These are phyloP conservation scores for Sialis fuliginosa DNA, from an alignment of 2,888 invertebrate species.

Conservation along the genomic window DNA sequence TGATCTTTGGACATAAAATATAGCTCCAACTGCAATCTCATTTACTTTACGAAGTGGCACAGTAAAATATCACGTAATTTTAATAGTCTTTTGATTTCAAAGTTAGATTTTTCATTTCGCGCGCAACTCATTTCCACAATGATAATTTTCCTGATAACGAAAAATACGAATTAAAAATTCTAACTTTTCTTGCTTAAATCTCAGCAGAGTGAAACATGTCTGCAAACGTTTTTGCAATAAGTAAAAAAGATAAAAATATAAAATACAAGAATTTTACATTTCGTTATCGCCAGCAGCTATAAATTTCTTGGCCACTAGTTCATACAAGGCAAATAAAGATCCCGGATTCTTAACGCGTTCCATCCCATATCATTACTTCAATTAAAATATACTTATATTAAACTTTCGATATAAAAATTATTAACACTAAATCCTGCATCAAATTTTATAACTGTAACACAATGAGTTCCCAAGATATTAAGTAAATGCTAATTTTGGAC, in stretches of 20 bases:
- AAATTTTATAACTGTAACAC: too few relatives aligned
- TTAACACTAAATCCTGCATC: too few relatives aligned
- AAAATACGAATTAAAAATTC: slow-evolving; percentile 5
- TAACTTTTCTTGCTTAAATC: slow-evolving; percentile 1
- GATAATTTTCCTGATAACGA: slow-evolving; percentile 1
- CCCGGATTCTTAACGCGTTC: not conserved
- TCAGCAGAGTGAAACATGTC: not conserved
- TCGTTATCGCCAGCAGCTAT: slow-evolving; percentile 6
- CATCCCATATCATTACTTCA: not conserved
- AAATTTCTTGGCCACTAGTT: slow-evolving; percentile 4
- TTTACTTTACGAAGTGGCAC: too few relatives aligned
- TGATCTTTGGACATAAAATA: too few relatives aligned
- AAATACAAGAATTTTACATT: slow-evolving; percentile 8
- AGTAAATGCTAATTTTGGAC: too few relatives aligned
- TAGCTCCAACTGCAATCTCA: too few relatives aligned
- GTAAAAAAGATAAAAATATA: slow-evolving; percentile 6
- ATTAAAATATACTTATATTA: too few relatives aligned
- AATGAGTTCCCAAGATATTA: too few relatives aligned
- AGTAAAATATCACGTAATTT: too few relatives aligned
- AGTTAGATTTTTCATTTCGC: not conserved
- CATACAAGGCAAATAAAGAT: not conserved
- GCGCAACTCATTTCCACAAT: not conserved
- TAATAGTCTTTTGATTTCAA: too few relatives aligned
- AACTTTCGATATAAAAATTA: too few relatives aligned
- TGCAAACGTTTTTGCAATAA: slow-evolving; percentile 1